Evolutionary conservation across 2,888 invertebrate species (phyloP), one percentile per base, ranked within the genome.

Genomic region (Gibbula magus): DNA sequence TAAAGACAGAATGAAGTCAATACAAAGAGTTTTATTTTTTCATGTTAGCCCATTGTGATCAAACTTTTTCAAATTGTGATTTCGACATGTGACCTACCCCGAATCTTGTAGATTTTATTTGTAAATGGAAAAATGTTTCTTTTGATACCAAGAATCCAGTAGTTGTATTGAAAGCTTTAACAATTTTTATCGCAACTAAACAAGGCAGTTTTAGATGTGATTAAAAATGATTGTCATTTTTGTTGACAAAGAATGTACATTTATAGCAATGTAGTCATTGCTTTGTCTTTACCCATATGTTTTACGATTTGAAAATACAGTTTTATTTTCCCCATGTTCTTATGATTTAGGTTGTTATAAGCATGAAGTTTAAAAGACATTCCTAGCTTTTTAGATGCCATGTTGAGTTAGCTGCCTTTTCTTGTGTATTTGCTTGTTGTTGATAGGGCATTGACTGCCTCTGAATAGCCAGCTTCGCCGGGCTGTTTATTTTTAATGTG

Each of bases 1-100:
- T 89, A 70, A 90, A 90, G 75, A 87, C 88, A 73, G 90, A 90
- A 79, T 89, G 66, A 77, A 53, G 75, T 61, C 61, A 61, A n/a
- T 22, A 29, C 29, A 29, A 25, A 61, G 61, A 61, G 25, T 29
- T 29, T 61, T 61, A 29, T 61, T 61, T 61, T 61, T 61, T 29
- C 61, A 61, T 61, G 61, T 13, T 61, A 61, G 29, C 61, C 61
- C 61, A 61, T 61, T 61, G 61, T 61, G 61, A 61, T 61, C 25
- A 61, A 61, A 25, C 18, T 61, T 25, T 56, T 61, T 61, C 22
- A 61, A 61, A 25, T 61, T 61, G 61, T 61, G 61, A 61, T 61
- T 25, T 61, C 25, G 61, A 61, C 61, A 61, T 61, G 61, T 61
- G 61, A 61, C 61, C 25, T 22, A 10, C 61, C n/a, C 61, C 16